Evolutionary conservation across 2,113 vertebrate genomes (phyloP).

Genomic region (Neolamprologus devosi): DNA sequence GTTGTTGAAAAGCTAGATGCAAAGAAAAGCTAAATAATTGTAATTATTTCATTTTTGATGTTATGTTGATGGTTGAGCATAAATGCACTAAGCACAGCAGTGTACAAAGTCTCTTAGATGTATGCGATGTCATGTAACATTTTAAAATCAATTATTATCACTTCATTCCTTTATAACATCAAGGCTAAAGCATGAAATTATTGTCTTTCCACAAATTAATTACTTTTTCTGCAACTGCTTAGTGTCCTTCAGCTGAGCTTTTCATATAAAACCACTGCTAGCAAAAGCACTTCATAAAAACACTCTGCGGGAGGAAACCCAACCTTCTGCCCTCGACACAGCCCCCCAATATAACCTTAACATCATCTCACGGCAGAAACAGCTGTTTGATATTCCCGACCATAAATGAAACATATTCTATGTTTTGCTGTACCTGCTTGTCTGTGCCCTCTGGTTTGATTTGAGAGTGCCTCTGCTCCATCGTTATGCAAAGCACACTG

Average conservation of each 20-base stretch:
- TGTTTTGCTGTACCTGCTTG: slow-evolving; percentile 4
- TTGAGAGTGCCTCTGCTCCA: slow-evolving; percentile 12
- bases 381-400: slow-evolving; percentile 45
- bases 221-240: neutral
- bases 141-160: neutral
- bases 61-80: neutral
- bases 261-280: slow-evolving; percentile 1
- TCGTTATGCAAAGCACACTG: slow-evolving; percentile 61
- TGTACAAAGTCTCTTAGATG: neutral
- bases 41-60: neutral
- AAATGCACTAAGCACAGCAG: neutral
- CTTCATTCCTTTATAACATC: neutral
- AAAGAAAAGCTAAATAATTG: neutral
- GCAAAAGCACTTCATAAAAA: slow-evolving; percentile 31
- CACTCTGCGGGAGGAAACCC: slow-evolving; percentile 20
- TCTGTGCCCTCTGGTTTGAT: slow-evolving; percentile 48
- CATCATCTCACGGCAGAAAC: neutral
- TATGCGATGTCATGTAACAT: neutral
- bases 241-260: slow-evolving; percentile 30
- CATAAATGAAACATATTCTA: slow-evolving; percentile 23
- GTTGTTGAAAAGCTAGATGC: neutral
- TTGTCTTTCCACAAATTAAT: neutral
- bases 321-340: slow-evolving; percentile 1
- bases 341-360: slow-evolving; percentile 20
- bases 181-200: neutral